Evolutionary conservation across 2,113 vertebrate species (phyloP), one percentile per base, ranked within the genome.

Genomic region (Ceratotherium simum): DNA sequence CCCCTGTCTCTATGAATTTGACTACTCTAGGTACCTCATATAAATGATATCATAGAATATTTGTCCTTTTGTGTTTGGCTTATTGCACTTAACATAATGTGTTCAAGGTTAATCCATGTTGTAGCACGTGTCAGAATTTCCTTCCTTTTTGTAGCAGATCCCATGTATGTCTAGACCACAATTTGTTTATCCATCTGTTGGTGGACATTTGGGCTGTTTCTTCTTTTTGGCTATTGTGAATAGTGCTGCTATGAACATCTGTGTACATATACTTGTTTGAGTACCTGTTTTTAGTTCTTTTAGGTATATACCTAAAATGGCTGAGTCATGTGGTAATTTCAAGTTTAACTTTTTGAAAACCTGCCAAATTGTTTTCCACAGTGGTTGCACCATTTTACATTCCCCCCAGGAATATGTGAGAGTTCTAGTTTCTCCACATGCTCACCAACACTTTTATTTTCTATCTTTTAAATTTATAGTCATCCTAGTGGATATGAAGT

Each of bases 131-230:
- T 31, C 82, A 56, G 62, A 13, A 29, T 12, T 27, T n/a, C 86
- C 36, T 54, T 69, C 36, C 62, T 42, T 70, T 25, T 17, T 17
- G 2, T 46, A 58, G 23, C 29, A 65, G 56, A n/a, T 23, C 48
- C 9, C 5, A 8, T 36, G 23, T 23, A 0, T 21, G 9, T 10
- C 6, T 11, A 2, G 5, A 10, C 25, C 51, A 13, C 14, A 7
- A 4, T 17, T 6, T 56, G 46, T 62, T 51, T 36, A 11, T 56
- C 36, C 39, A 16, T 23, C 25, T 14, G 6, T 29, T 3, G 65
- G 14, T 60, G 36, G 69, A 42, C 33, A 20, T 12, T 29, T 33
- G 9, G 70, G 20, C 88, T 78, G 29, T 48, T 36, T 36, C 27
- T 65, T 88, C 27, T 46, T 54, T 12, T 29, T 42, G 42, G 9